phyloP scores from a whole-genome alignment of 2,797 vertebrate genomes.

The Denticeps clupeoides region DNA sequence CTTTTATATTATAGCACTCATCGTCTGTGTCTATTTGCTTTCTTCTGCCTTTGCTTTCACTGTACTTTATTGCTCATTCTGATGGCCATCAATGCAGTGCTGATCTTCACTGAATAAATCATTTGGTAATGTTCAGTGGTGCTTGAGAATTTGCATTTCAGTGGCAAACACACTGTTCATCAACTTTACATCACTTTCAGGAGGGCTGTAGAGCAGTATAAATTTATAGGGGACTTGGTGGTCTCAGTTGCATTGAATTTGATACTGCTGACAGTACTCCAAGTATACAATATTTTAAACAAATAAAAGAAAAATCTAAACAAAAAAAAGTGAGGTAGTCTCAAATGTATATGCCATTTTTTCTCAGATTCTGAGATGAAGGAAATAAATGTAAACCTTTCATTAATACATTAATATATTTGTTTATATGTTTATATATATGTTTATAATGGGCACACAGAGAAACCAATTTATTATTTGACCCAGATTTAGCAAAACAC shows the following conservation, averaged over 20 bases:
- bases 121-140: conserved; percentile 25
- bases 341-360: no score
- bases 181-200: conserved; percentile 39
- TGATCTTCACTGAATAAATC: conserved; percentile 29
- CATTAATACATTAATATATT: no score
- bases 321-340: no score
- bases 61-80: conserved; percentile 22
- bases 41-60: conserved; percentile 21
- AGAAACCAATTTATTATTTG: no score
- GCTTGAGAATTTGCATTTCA: conserved; percentile 27
- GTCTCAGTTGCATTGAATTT: conserved; percentile 36
- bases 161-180: conserved; percentile 28
- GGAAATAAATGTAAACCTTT: no score
- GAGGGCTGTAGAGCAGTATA: conserved; percentile 36
- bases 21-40: conserved; percentile 25
- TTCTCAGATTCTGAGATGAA: no score
- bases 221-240: conserved; percentile 31
- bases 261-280: not conserved
- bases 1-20: conserved; percentile 31
- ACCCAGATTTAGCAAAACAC: no score
- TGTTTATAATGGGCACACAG: no score
- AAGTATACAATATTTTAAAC: not conserved
- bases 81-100: conserved; percentile 22
- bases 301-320: no score
- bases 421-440: no score